Conservation (phyloP, 2,888 invertebrate species). For the Anarsia innoxiella region DNA sequence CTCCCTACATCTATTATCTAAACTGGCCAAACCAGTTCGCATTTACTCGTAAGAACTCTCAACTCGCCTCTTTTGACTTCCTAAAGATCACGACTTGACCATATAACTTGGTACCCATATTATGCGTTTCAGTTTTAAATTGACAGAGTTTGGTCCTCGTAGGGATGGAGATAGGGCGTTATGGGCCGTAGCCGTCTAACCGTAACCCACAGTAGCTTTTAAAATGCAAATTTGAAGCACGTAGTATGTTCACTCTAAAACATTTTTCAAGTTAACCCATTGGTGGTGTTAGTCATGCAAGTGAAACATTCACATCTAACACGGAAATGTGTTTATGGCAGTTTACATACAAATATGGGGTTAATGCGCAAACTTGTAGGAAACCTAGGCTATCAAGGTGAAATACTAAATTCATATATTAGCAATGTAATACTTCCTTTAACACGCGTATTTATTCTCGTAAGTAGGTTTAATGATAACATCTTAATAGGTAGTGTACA, state of each 20-base stretch:
- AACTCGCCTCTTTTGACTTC: too few species aligned
- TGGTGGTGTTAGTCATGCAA: slow-evolving; percentile 9
- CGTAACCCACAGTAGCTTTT: slow-evolving; percentile 31
- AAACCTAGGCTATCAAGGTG: slow-evolving; percentile 6
- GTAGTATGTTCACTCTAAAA: slow-evolving; percentile 23
- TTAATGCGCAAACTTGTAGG: slow-evolving; percentile 15
- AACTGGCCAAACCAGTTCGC: slow-evolving; percentile 12
- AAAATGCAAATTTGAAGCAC: slow-evolving; percentile 29
- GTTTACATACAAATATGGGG: slow-evolving; percentile 17
- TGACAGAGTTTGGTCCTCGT: too few species aligned
- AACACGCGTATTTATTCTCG: too few species aligned
- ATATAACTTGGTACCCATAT: too few species aligned
- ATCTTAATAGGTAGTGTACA: too few species aligned
- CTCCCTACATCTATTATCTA: slow-evolving; percentile 7
- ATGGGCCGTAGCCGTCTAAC: slow-evolving; percentile 25
- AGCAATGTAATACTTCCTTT: slow-evolving; percentile 4
- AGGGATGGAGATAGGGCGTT: too few species aligned
- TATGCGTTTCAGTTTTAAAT: too few species aligned
- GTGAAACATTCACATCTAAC: slow-evolving; percentile 4
- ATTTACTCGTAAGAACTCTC: slow-evolving; percentile 7
- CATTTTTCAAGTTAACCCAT: slow-evolving; percentile 11
- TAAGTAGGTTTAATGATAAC: too few species aligned
- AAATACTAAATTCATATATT: slow-evolving; percentile 7
- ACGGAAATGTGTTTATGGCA: slow-evolving; percentile 19
- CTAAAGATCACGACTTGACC: too few species aligned